These are phyloP conservation scores for Ips nitidus DNA, from an alignment of 1,140 invertebrate genomes.

Conservation along the genomic window DNA sequence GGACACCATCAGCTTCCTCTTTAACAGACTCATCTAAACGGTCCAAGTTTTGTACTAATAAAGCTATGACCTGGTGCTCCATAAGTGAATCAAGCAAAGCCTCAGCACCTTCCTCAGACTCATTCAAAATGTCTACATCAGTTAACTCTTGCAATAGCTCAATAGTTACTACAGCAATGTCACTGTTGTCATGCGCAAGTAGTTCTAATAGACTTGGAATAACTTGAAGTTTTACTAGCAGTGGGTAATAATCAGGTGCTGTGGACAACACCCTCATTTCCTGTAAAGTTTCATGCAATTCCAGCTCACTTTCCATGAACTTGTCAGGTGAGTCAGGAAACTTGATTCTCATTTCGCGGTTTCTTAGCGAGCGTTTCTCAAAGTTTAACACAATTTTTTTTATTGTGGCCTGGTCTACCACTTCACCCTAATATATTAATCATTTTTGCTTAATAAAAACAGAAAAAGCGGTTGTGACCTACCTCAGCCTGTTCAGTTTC, in stretches of 20 bases:
- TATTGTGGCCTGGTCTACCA: constrained; percentile 82
- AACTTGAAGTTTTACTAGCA: constrained; percentile 86
- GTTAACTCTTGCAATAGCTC: constrained; percentile 80
- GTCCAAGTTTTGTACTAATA: constrained; percentile 91
- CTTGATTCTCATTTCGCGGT: constrained; percentile 98
- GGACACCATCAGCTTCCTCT: constrained; percentile 95
- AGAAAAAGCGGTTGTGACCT: not conserved
- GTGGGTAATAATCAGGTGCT: constrained; percentile 91
- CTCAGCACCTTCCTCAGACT: constrained; percentile 81
- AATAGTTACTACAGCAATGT: constrained; percentile 70
- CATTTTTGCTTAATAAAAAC: not conserved
- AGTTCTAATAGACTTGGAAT: constrained; percentile 91
- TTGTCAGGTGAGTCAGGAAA: constrained; percentile 96
- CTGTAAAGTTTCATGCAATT: constrained; percentile 59
- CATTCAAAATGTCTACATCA: constrained; percentile 93
- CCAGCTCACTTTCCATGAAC: constrained; percentile 98
- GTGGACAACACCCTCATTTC: constrained; percentile 94
- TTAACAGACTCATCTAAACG: constrained; percentile 87
- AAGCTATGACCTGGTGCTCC: constrained; percentile 87
- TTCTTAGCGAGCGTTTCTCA: constrained; percentile 92
- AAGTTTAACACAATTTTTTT: constrained; percentile 89
- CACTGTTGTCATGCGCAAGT: constrained; percentile 95
- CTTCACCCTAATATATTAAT: constrained; percentile 60
- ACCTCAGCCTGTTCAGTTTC: constrained; percentile 79
- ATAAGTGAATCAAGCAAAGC: constrained; percentile 76